phyloP scores from a whole-genome alignment of 2,888 invertebrate genomes.

The Rhaphigaster nebulosa region DNA sequence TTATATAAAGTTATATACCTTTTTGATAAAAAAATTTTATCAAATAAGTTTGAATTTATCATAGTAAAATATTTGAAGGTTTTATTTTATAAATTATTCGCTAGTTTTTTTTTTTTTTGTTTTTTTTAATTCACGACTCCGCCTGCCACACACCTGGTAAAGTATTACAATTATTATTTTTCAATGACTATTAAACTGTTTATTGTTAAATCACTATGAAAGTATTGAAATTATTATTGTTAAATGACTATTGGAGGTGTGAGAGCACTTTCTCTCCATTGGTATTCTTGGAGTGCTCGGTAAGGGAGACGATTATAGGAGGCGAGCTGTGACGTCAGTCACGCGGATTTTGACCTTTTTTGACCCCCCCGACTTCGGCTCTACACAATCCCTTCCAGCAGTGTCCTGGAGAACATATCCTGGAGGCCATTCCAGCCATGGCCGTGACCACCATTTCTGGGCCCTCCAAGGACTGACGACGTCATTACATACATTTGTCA shows the following conservation, averaged over 20 bases:
- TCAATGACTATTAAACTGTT: no score
- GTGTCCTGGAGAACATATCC: neutral
- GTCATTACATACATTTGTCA: neutral
- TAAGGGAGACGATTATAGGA: constrained; percentile 4
- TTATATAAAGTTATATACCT: no score
- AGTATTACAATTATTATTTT: no score
- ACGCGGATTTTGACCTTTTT: constrained; percentile 48
- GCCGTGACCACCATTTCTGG: neutral
- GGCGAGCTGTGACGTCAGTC: constrained; percentile 34
- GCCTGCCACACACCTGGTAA: no score
- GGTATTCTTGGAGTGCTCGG: constrained; percentile 23
- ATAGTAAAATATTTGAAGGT: no score
- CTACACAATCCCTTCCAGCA: neutral
- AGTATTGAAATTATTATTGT: neutral
- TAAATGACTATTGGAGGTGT: neutral
- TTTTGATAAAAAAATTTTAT: no score
- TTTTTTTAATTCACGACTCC: no score
- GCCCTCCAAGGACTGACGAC: neutral
- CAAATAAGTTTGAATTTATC: no score
- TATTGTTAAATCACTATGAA: no score
- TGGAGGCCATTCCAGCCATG: neutral
- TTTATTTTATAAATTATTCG: no score
- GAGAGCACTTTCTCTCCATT: neutral
- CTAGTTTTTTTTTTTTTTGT: no score
- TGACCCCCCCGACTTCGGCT: neutral